A percentile compares a stretch with the other conserved stretches of the same genome.
Evolutionary conservation across 2,797 vertebrate species (phyloP).

Genomic region (Nannoperca obscura): DNA sequence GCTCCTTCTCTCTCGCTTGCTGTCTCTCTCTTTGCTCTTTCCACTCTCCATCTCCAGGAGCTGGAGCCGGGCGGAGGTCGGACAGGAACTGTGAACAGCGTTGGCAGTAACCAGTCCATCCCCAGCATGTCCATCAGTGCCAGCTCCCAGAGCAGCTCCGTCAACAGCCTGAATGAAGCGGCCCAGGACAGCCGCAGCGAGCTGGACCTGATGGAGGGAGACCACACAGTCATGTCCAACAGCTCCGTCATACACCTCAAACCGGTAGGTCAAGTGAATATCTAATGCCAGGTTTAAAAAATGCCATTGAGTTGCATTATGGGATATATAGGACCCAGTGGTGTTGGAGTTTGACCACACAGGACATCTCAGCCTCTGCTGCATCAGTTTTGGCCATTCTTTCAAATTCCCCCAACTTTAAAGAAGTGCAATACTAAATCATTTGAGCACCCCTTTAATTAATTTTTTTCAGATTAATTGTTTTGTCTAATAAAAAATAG

Average conservation of each 20-base stretch:
- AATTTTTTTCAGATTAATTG: too few species aligned
- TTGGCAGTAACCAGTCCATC: slow-evolving; percentile 98
- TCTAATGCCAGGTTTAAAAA: neutral
- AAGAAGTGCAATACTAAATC: neutral
- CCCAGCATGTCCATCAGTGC: slow-evolving; percentile 99
- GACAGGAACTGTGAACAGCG: slow-evolving; percentile 97
- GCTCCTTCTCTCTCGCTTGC: slow-evolving; percentile 32
- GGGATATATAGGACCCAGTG: neutral
- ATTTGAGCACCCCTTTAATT: too few species aligned
- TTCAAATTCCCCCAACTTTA: neutral
- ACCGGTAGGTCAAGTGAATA: slow-evolving; percentile 63
- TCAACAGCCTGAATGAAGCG: slow-evolving; percentile 98
- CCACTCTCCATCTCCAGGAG: slow-evolving; percentile 82
- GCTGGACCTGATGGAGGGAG: slow-evolving; percentile 96
- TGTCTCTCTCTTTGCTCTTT: slow-evolving; percentile 19
- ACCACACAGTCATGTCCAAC: slow-evolving; percentile 99
- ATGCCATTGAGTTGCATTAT: neutral
- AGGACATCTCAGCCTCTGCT: too few species aligned
- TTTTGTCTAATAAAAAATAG: too few species aligned
- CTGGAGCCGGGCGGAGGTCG: slow-evolving; percentile 92
- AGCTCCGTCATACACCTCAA: slow-evolving; percentile 97
- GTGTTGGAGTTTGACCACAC: neutral
- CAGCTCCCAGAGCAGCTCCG: slow-evolving; percentile 99
- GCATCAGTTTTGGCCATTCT: too few species aligned
- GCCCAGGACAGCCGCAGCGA: slow-evolving; percentile 95